These are phyloP conservation scores for Caenorhabditis panamensis DNA, from an alignment of 2,888 invertebrate genomes.

Conservation along the genomic window DNA sequence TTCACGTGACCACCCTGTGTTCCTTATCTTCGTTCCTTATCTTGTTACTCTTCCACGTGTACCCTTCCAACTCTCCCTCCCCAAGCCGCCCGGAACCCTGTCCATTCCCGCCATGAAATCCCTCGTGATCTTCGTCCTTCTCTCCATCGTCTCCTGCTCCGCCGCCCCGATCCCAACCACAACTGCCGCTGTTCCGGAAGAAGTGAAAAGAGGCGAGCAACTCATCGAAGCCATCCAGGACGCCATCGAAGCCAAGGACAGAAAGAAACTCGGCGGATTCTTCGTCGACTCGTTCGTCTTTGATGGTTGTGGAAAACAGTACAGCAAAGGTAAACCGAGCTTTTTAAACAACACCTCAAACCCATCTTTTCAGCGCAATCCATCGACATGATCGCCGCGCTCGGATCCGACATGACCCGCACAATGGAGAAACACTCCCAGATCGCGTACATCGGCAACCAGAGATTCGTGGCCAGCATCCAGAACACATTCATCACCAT, in stretches of 20 bases:
- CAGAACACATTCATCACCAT: neutral
- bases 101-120: neutral
- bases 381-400: neutral
- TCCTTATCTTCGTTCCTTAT: no score
- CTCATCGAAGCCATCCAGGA: neutral
- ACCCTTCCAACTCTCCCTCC: neutral
- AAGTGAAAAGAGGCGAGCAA: neutral
- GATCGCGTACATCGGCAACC: neutral
- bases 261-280: slow-evolving; percentile 9
- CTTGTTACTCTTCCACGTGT: no score
- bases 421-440: neutral
- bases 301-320: slow-evolving; percentile 11
- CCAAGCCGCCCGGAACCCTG: neutral
- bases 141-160: neutral
- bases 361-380: neutral
- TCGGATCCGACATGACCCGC: neutral
- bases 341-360: neutral
- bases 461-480: neutral
- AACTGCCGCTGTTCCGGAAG: neutral
- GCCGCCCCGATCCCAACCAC: neutral
- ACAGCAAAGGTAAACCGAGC: slow-evolving; percentile 16
- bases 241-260: slow-evolving; percentile 19
- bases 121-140: neutral
- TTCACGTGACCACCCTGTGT: no score
- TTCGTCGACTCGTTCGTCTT: slow-evolving; percentile 33